phyloP scores from a whole-genome alignment of 1,140 invertebrate genomes.

The Babylonia areolata region DNA sequence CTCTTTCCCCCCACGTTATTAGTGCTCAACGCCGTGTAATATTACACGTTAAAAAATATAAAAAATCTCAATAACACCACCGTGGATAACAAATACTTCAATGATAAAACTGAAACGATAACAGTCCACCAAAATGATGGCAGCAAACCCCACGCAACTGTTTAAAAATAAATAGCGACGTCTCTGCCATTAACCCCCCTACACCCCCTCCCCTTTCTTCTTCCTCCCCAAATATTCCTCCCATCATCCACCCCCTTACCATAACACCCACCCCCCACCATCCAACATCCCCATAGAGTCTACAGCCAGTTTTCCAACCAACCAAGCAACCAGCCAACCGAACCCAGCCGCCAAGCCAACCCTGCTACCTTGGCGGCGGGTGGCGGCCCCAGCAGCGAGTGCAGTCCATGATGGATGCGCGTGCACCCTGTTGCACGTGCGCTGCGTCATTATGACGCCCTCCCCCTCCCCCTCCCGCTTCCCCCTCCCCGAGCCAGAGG shows the following conservation, averaged over 20 bases:
- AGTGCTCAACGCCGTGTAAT: too few relatives aligned
- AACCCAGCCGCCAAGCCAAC: background rate
- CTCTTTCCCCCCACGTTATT: too few relatives aligned
- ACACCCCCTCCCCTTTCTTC: background rate
- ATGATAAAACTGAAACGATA: too few relatives aligned
- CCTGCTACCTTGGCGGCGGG: background rate
- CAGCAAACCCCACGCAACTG: too few relatives aligned
- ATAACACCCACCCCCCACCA: background rate
- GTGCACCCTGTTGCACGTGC: slow-evolving; percentile 20
- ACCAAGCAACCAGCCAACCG: background rate
- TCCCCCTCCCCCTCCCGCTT: background rate
- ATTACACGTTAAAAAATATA: too few relatives aligned
- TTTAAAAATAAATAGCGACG: too few relatives aligned
- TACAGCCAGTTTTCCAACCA: background rate
- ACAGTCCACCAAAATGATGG: too few relatives aligned
- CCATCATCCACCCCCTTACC: background rate
- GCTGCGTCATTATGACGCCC: slow-evolving; percentile 4
- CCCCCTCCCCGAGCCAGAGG: background rate
- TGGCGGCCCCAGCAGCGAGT: background rate
- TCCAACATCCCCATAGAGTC: background rate
- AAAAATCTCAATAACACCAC: too few relatives aligned
- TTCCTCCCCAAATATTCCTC: too few relatives aligned
- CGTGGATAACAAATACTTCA: too few relatives aligned
- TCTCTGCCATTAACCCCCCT: background rate
- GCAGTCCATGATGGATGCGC: background rate